Conservation (phyloP, 2,113 vertebrate species). For the Hepsetus odoe region DNA sequence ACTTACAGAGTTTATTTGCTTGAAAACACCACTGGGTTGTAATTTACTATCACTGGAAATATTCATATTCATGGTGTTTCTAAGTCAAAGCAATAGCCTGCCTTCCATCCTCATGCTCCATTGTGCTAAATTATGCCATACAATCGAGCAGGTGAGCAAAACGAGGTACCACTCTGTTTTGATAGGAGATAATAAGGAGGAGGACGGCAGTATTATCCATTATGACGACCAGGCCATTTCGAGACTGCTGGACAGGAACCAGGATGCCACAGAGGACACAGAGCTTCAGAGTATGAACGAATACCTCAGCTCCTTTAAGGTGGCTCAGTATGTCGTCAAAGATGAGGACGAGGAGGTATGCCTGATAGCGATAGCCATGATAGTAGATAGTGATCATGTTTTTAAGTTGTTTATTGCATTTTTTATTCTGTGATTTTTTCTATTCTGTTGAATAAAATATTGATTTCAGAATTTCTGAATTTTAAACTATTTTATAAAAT, state of each 20-base stretch:
- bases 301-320: constrained; percentile 98
- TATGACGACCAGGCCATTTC: constrained; percentile 96
- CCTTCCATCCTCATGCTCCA: not conserved
- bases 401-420: too few species aligned
- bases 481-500: too few species aligned
- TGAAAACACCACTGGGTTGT: not conserved
- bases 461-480: too few species aligned
- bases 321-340: constrained; percentile 97
- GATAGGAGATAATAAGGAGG: constrained; percentile 92
- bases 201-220: constrained; percentile 96
- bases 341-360: constrained; percentile 95
- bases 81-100: not conserved
- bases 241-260: constrained; percentile 90
- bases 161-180: not conserved
- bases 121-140: not conserved
- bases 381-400: too few species aligned
- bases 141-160: not conserved
- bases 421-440: too few species aligned
- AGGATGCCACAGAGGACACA: constrained; percentile 93
- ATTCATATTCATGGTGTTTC: not conserved
- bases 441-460: too few species aligned
- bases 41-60: not conserved
- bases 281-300: constrained; percentile 99
- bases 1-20: not conserved
- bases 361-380: too few species aligned